Evolutionary conservation across 2,797 vertebrate genomes (phyloP).

Genomic region (Vespertilio murinus): DNA sequence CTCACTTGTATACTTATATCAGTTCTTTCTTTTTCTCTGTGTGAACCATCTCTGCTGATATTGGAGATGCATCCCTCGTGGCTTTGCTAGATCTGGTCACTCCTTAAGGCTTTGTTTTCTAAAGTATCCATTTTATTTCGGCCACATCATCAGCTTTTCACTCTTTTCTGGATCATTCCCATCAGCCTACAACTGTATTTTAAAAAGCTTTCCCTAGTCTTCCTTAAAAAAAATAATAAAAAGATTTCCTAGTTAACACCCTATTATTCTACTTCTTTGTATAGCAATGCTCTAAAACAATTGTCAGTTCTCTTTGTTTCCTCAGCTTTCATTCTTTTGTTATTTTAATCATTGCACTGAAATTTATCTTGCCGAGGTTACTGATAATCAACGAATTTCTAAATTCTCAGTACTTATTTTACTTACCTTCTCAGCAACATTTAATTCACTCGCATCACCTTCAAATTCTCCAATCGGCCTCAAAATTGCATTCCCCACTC

Average conservation of each 20-base stretch:
- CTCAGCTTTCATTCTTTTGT: not conserved
- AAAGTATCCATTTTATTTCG: not conserved
- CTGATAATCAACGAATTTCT: not conserved
- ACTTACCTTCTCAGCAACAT: not conserved
- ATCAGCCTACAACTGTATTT: not conserved
- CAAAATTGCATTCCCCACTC: not conserved
- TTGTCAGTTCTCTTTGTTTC: not conserved
- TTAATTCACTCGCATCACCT: not conserved
- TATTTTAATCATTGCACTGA: not conserved
- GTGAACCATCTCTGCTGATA: not conserved
- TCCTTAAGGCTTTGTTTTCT: not conserved
- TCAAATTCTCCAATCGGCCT: not conserved
- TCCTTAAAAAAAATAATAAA: not conserved
- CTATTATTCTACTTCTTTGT: not conserved
- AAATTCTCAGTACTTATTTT: not conserved
- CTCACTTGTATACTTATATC: not conserved
- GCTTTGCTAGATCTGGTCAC: not conserved
- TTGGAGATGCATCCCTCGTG: not conserved
- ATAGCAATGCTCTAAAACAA: not conserved
- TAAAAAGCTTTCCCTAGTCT: not conserved
- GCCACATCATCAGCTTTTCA: not conserved
- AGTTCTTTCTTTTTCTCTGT: not conserved
- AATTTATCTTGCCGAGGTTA: not conserved
- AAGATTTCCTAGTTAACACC: not conserved
- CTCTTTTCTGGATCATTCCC: not conserved